Evolutionary conservation across 2,113 vertebrate species (phyloP).

Genomic region (Butorides virescens): DNA sequence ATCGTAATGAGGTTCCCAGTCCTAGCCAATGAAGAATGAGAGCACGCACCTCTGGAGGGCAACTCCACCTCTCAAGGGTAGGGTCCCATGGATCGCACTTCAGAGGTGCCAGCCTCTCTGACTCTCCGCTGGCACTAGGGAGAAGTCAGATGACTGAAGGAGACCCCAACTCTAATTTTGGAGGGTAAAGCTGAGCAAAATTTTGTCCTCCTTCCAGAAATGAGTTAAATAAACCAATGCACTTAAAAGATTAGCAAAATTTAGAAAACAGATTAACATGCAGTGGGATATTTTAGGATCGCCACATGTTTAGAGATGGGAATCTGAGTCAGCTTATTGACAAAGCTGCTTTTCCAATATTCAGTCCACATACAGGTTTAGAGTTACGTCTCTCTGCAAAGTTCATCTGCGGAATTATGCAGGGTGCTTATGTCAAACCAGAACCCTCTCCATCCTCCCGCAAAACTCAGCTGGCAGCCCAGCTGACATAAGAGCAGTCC

Average conservation of each 20-base stretch:
- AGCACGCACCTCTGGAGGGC: neutral
- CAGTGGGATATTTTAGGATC: neutral
- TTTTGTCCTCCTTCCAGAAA: neutral
- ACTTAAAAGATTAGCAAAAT: neutral
- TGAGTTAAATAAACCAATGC: neutral
- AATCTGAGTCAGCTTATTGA: neutral
- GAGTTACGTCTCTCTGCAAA: neutral
- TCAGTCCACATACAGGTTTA: neutral
- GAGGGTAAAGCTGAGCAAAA: neutral
- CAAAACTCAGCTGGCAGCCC: neutral
- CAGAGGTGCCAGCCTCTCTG: neutral
- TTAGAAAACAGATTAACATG: neutral
- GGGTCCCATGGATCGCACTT: fast-evolving
- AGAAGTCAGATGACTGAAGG: neutral
- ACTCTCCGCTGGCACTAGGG: neutral
- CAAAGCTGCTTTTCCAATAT: neutral
- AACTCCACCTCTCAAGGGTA: neutral
- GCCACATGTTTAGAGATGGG: neutral
- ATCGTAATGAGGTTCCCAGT: neutral
- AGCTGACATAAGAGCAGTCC: neutral
- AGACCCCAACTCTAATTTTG: neutral
- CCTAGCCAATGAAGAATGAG: neutral
- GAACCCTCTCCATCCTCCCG: neutral
- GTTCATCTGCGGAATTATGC: neutral
- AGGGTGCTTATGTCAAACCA: neutral